Percentiles rank a stretch among this genome's conserved stretches.
phyloP scores from a whole-genome alignment of 92 coral and sea anemone species.

The Palythoa caribaeorum region DNA sequence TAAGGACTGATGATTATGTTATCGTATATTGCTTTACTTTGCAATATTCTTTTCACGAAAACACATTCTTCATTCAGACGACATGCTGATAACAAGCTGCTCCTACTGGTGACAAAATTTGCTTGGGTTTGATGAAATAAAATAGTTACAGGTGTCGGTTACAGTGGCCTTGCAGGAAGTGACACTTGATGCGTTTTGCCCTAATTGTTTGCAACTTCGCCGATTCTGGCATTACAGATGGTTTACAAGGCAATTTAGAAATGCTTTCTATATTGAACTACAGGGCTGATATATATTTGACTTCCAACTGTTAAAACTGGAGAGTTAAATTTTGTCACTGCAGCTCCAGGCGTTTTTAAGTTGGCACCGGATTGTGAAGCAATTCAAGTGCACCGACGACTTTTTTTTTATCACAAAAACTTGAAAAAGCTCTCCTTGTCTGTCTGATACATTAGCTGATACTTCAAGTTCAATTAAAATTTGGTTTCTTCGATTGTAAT shows the following conservation, averaged over 20 bases:
- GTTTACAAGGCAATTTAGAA: background rate
- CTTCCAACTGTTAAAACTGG: constrained; percentile 25
- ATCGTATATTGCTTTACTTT: background rate
- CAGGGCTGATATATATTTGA: constrained; percentile 29
- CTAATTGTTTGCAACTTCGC: background rate
- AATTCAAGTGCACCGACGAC: background rate
- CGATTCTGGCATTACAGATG: background rate
- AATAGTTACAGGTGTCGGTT: background rate
- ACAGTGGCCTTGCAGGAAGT: background rate
- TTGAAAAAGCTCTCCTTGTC: background rate
- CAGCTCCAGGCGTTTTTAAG: too few species aligned
- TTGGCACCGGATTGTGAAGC: background rate
- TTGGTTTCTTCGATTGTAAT: constrained; percentile 13
- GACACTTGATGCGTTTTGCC: background rate
- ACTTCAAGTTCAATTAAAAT: constrained; percentile 26
- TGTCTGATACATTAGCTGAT: background rate
- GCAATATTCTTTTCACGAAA: background rate
- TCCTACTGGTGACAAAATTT: constrained; percentile 17
- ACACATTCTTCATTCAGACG: constrained; percentile 17
- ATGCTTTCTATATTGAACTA: background rate
- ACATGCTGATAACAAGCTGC: constrained; percentile 44
- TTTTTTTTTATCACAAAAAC: constrained; percentile 1
- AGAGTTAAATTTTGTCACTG: constrained; percentile 14
- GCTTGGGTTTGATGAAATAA: background rate
- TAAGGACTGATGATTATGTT: constrained; percentile 1